Evolutionary conservation across 2,888 invertebrate species (phyloP).

Genomic region (Deladenus siricidicola): DNA sequence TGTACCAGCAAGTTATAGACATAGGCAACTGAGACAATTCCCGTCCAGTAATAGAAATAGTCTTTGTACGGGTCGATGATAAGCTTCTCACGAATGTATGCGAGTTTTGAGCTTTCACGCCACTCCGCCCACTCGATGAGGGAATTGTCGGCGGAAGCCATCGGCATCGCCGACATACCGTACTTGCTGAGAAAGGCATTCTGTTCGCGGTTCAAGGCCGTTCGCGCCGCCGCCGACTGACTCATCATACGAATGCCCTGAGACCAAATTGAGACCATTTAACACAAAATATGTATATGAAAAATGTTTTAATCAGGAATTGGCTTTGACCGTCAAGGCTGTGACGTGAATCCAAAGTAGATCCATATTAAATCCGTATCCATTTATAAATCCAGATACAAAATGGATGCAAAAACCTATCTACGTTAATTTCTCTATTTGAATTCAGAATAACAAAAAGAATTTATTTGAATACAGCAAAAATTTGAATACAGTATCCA

Average conservation of each 20-base stretch:
- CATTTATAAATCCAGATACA: no score
- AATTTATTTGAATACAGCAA: no score
- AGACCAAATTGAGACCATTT: no score
- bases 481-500: no score
- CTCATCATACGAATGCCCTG: conserved; percentile 16
- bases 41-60: conserved; percentile 80
- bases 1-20: conserved; percentile 84
- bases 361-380: no score
- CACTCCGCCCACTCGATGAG: background rate
- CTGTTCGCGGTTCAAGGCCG: conserved; percentile 26
- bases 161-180: conserved; percentile 19
- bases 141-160: background rate
- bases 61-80: conserved; percentile 71
- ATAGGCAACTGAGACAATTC: conserved; percentile 74
- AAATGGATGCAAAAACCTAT: no score
- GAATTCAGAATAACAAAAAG: no score
- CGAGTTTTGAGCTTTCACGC: background rate
- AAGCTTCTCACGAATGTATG: conserved; percentile 15
- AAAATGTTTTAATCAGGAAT: no score
- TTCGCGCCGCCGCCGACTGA: conserved; percentile 1
- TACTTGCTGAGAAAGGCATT: conserved; percentile 27
- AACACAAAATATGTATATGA: no score
- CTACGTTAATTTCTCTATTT: no score
- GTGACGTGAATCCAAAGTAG: no score
- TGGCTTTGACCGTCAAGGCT: no score